phyloP scores from a whole-genome alignment of 1,140 invertebrate species.

The Sitophilus oryzae region DNA sequence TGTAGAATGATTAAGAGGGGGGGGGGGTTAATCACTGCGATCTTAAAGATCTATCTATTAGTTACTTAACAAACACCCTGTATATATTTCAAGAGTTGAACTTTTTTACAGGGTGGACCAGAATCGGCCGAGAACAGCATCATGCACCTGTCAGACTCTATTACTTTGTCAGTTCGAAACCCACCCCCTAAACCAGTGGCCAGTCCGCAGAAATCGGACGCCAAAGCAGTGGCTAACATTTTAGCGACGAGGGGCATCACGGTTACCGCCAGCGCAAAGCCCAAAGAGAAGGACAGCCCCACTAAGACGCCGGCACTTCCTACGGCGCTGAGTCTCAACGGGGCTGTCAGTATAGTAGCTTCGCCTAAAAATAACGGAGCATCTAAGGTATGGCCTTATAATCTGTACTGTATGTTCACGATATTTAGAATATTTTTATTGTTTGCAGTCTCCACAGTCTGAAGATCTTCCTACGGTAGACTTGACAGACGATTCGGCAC shows the following conservation, averaged over 20 bases:
- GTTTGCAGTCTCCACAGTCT: background rate
- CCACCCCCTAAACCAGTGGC: conserved; percentile 31
- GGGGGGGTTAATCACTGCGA: too few relatives aligned
- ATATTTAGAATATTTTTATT: conserved; percentile 3
- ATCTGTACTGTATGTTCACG: background rate
- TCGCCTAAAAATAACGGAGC: conserved; percentile 2
- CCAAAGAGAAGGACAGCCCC: conserved; percentile 35
- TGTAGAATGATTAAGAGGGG: too few relatives aligned
- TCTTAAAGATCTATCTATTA: too few relatives aligned
- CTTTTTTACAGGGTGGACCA: conserved; percentile 29
- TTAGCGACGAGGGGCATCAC: conserved; percentile 69
- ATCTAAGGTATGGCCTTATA: conserved; percentile 8
- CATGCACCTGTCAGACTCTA: conserved; percentile 56
- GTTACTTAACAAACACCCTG: too few relatives aligned
- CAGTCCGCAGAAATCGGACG: conserved; percentile 55
- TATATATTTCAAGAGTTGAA: too few relatives aligned
- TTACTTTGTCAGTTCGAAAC: conserved; percentile 60
- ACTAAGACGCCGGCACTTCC: conserved; percentile 37
- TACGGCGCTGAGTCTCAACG: conserved; percentile 59
- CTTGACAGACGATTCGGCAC: conserved; percentile 35
- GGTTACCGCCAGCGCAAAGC: conserved; percentile 53
- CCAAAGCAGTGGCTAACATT: conserved; percentile 66
- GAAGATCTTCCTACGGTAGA: conserved; percentile 36
- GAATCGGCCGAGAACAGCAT: conserved; percentile 48
- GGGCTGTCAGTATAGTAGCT: conserved; percentile 64